Percentiles rank a stretch among this genome's conserved stretches.
Conservation (phyloP, 1,140 invertebrate species). For the Linepithema humile region DNA sequence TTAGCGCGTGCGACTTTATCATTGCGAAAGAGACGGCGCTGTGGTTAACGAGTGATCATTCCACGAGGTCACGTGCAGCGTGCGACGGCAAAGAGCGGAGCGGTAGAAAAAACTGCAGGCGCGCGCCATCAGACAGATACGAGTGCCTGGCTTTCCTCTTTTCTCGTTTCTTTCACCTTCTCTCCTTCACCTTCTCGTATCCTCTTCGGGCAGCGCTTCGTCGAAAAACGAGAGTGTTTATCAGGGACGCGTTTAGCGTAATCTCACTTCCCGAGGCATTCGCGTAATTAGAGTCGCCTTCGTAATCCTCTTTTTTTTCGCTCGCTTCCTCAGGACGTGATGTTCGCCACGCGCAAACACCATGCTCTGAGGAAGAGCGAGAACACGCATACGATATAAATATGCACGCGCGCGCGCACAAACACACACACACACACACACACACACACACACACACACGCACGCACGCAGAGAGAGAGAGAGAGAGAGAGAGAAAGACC, state of each 20-base stretch:
- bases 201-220: constrained; percentile 37
- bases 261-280: constrained; percentile 78
- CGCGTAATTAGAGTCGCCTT: constrained; percentile 77
- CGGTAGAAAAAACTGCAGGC: constrained; percentile 32
- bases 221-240: constrained; percentile 80
- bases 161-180: constrained; percentile 48
- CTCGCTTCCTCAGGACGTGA: constrained; percentile 2
- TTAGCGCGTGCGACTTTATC: constrained; percentile 54
- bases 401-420: not conserved
- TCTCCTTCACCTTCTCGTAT: not conserved
- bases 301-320: not conserved
- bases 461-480: not conserved
- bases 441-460: not conserved
- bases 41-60: constrained; percentile 76
- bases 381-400: not conserved
- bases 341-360: not conserved
- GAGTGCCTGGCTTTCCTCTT: constrained; percentile 61
- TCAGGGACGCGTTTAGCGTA: constrained; percentile 79
- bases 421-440: no score
- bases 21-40: constrained; percentile 49
- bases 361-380: not conserved
- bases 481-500: not conserved
- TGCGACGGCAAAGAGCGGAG: not conserved
- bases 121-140: constrained; percentile 65
- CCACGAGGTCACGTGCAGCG: constrained; percentile 58